These are phyloP conservation scores for Myripristis murdjan DNA, from an alignment of 2,797 vertebrate genomes.

Conservation along the genomic window DNA sequence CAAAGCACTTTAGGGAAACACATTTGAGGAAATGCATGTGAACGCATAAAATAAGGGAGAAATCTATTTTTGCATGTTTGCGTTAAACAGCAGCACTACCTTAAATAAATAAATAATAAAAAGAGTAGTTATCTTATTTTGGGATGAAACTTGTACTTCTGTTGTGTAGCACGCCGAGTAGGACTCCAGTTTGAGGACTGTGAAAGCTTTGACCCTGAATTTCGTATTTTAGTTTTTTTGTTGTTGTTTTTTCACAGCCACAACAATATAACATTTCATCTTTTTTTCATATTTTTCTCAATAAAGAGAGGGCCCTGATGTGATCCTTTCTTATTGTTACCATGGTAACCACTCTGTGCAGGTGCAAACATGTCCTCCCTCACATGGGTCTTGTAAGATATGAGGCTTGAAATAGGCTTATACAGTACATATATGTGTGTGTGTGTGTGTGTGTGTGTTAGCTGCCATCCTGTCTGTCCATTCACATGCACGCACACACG, in stretches of 20 bases:
- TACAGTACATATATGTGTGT: not conserved
- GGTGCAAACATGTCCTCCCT: slow-evolving; percentile 69
- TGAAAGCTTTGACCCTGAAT: slow-evolving; percentile 8
- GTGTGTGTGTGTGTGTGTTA: slow-evolving; percentile 11
- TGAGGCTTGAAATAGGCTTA: slow-evolving; percentile 40
- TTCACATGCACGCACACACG: too few species aligned
- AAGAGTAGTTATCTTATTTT: not conserved
- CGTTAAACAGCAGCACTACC: too few species aligned
- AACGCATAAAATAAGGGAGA: too few species aligned
- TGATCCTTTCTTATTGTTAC: slow-evolving; percentile 75
- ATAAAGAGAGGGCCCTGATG: slow-evolving; percentile 70
- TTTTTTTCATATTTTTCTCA: slow-evolving; percentile 32
- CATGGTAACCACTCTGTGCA: slow-evolving; percentile 75
- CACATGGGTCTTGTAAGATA: slow-evolving; percentile 54
- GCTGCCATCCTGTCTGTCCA: too few species aligned
- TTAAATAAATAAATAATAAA: too few species aligned
- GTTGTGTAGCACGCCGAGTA: not conserved
- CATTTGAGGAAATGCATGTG: too few species aligned
- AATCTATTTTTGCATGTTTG: too few species aligned
- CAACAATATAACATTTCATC: slow-evolving; percentile 12
- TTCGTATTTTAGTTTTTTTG: slow-evolving; percentile 13
- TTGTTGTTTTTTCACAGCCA: not conserved
- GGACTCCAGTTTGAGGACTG: too few species aligned
- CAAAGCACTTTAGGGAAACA: too few species aligned
- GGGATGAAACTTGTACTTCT: slow-evolving; percentile 19